Percentiles rank a stretch among this genome's conserved stretches.
Conservation (phyloP, 37 sponge, comb jelly and placozoan species). For the Ianthella basta region DNA sequence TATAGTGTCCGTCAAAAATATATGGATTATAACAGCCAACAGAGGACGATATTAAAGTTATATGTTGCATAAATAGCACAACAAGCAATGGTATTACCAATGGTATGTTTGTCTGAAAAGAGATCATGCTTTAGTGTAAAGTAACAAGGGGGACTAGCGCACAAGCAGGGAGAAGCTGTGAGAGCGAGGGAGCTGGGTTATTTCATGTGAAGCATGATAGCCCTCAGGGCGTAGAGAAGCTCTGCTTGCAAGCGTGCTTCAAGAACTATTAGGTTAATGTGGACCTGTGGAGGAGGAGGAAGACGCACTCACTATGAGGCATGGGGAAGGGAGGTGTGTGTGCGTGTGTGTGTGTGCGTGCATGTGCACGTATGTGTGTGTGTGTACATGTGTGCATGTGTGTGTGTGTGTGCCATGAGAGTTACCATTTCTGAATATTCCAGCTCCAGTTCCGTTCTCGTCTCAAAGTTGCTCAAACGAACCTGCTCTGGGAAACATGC, state of each 20-base stretch:
- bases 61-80: no score
- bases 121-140: background rate
- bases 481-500: conserved; percentile 82
- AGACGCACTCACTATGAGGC: background rate
- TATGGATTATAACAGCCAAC: no score
- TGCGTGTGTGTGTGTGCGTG: no score
- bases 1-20: no score
- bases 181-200: background rate
- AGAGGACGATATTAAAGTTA: no score
- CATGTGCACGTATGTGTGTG: no score
- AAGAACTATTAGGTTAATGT: conserved; percentile 81
- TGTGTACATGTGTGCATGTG: background rate
- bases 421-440: conserved; percentile 67
- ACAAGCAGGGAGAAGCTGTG: background rate
- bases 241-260: conserved; percentile 94
- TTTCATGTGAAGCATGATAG: conserved; percentile 83
- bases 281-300: conserved; percentile 57
- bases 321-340: no score
- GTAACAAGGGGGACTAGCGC: background rate
- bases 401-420: background rate
- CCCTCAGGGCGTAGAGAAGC: conserved; percentile 82
- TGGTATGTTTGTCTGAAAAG: no score
- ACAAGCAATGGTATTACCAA: no score
- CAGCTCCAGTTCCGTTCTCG: conserved; percentile 38
- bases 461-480: background rate